Evolutionary conservation across 2,797 vertebrate genomes (phyloP), one percentile per base, ranked within the genome.

Genomic region (Danio albolineatus): DNA sequence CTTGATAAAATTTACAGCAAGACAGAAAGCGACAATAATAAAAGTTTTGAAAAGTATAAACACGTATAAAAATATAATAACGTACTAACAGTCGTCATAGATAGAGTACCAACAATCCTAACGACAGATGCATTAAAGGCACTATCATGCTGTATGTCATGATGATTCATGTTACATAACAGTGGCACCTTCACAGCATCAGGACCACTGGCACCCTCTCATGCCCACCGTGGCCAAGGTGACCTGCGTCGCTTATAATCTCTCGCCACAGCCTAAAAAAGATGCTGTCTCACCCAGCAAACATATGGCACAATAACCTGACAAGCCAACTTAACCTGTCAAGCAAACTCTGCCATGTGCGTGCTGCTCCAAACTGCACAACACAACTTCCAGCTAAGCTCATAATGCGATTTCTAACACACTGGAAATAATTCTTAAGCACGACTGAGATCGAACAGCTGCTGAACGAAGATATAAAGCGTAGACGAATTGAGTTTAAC

Each of bases 121-220:
- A 38, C 41, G 28, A 44, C 38, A 76, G 48, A 65, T 54, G 46
- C 4, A 60, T 21, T 41, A 53, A 10, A 43, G 49, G 43, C 48
- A 49, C 46, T 56, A 74, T 61, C 28, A 28, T 3, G 28, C 28
- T 28, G n/a, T n/a, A n/a, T 28, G 5, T 64, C 44, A n/a, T 67
- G 41, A 76, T 61, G 44, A 76, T 49, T 21, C 21, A 36, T 13
- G 62, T 76, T 66, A 69, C 64, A 78, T 59, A 69, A 78, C 43
- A 57, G 8, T 66, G n/a, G 28, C 41, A 59, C 53, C 64, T 49
- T 49, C 21, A 69, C 64, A 78, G 53, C 76, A 78, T 78, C 76
- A 69, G 76, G 51, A 78, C 76, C 76, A 78, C 76, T 59, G 10
- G 43, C 64, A 19, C 43, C 41, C 12, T 62, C 73, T 17, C 12